Evolutionary conservation across 2,797 vertebrate genomes (phyloP).

Genomic region (Siniperca obscura): DNA sequence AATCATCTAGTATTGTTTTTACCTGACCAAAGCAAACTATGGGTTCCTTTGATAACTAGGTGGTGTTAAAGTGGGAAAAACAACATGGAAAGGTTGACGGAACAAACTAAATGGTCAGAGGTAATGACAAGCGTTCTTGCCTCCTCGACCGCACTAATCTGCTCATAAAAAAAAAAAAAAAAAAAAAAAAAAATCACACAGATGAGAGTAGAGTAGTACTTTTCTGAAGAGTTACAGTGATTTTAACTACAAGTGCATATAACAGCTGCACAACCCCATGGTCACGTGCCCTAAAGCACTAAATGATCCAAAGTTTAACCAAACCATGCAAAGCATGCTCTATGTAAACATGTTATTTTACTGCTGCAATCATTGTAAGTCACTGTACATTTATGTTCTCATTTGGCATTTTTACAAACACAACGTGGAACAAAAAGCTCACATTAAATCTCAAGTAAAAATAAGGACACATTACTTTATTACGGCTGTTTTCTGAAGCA

Average conservation of each 20-base stretch:
- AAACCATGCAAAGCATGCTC: not conserved
- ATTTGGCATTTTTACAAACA: not conserved
- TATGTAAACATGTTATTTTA: not conserved
- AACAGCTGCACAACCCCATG: not conserved
- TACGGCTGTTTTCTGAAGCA: not conserved
- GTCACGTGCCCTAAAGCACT: not conserved
- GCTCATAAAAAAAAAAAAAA: not conserved
- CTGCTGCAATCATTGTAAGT: not conserved
- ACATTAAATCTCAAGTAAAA: conserved; percentile 23
- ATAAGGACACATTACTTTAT: not conserved
- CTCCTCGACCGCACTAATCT: not conserved
- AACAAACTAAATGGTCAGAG: not conserved
- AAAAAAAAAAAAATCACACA: not conserved
- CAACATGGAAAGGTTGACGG: too few species aligned
- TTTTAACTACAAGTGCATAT: not conserved
- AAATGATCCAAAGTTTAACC: conserved; percentile 9
- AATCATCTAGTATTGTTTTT: not conserved
- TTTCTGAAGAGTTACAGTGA: not conserved
- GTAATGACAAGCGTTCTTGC: too few species aligned
- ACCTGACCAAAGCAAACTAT: not conserved
- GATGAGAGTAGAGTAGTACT: not conserved
- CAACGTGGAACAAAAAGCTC: not conserved
- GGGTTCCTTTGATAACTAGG: too few species aligned
- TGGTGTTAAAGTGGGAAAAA: not conserved
- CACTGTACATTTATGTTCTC: too few species aligned